Conservation (phyloP, 2,797 vertebrate species). For the Chelon labrosus region DNA sequence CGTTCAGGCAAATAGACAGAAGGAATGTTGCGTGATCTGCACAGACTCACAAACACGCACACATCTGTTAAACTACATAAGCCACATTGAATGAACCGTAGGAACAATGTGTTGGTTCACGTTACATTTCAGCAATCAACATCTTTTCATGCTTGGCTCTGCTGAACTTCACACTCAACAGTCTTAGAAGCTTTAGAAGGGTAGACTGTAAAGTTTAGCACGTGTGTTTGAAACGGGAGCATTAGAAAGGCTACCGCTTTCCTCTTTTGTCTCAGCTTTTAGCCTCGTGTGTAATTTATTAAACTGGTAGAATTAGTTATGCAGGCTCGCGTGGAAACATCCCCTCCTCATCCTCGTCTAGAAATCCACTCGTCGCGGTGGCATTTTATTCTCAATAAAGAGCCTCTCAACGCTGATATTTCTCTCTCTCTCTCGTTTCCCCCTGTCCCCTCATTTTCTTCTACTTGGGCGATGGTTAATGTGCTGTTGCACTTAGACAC, state of each 20-base stretch:
- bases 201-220: not conserved
- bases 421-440: not conserved
- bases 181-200: not conserved
- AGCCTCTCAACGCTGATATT: not conserved
- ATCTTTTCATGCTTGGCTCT: not conserved
- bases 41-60: slow-evolving; percentile 29
- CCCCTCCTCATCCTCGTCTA: no score
- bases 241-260: no score
- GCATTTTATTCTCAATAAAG: slow-evolving; percentile 18
- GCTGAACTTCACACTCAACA: not conserved
- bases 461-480: not conserved
- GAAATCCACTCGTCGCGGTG: not conserved
- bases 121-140: not conserved
- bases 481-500: no score
- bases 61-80: slow-evolving; percentile 24
- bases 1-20: not conserved
- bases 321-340: no score
- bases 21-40: slow-evolving; percentile 39
- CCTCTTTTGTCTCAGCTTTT: not conserved
- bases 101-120: not conserved
- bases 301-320: not conserved
- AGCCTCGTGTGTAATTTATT: not conserved
- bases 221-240: no score
- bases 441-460: not conserved
- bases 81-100: not conserved